Conservation (phyloP, 1,140 invertebrate genomes). For the Drosophila nebulosa region DNA sequence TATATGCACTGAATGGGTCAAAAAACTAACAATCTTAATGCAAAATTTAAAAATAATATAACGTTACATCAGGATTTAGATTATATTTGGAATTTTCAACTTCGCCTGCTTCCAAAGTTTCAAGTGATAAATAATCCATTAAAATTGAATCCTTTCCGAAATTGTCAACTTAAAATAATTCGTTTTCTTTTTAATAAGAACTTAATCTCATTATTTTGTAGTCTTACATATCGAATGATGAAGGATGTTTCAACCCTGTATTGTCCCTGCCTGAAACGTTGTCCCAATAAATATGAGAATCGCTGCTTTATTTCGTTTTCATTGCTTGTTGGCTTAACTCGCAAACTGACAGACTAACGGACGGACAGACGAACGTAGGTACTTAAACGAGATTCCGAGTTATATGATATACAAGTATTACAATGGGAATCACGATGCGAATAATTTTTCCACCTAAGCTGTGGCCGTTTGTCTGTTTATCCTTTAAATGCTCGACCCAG, state of each 20-base stretch:
- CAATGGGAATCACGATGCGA: constrained; percentile 11
- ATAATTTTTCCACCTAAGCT: constrained; percentile 55
- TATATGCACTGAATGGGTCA: no score
- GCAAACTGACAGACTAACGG: not conserved
- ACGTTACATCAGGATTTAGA: no score
- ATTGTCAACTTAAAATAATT: not conserved
- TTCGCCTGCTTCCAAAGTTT: no score
- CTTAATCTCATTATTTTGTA: no score
- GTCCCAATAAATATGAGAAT: not conserved
- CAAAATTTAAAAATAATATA: no score
- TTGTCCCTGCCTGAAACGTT: not conserved
- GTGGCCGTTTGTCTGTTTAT: constrained; percentile 37
- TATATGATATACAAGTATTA: constrained; percentile 18
- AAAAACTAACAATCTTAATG: no score
- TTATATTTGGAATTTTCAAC: no score
- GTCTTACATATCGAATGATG: not conserved
- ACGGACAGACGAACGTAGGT: not conserved
- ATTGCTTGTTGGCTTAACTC: not conserved
- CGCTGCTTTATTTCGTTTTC: not conserved
- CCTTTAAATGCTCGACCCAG: constrained; percentile 33
- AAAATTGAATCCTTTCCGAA: not conserved
- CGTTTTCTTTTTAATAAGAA: no score
- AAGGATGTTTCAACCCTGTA: not conserved
- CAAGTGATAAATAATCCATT: not conserved
- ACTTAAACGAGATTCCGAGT: constrained; percentile 7